These are phyloP conservation scores for Theonella swinhoei DNA, from an alignment of 37 sponge, comb jelly and placozoan species.

Conservation along the genomic window DNA sequence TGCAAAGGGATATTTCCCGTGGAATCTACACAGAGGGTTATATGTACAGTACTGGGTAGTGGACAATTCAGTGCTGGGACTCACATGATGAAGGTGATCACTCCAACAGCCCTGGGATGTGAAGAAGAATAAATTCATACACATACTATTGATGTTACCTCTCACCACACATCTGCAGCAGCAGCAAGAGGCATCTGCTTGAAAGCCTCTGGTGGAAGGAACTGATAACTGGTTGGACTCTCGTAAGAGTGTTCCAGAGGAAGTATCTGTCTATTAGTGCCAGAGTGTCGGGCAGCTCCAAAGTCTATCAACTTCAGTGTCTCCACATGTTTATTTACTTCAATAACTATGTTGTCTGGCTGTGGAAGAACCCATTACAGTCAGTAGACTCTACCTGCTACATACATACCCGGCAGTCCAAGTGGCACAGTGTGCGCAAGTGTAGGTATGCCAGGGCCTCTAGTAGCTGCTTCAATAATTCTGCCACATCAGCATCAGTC, in stretches of 20 bases:
- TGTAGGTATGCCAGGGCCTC: constrained; percentile 57
- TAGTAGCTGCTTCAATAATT: constrained; percentile 40
- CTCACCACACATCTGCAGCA: constrained; percentile 47
- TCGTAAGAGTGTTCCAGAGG: constrained; percentile 20
- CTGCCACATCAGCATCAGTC: constrained; percentile 10
- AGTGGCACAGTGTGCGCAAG: constrained; percentile 41
- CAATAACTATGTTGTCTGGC: constrained; percentile 31
- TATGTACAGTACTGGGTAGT: neutral
- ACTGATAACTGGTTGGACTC: constrained; percentile 6
- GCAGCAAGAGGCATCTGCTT: constrained; percentile 10
- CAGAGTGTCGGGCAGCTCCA: constrained; percentile 56
- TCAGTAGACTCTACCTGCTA: neutral
- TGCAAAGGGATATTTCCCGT: constrained; percentile 30
- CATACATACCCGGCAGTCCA: constrained; percentile 55
- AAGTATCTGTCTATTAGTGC: neutral
- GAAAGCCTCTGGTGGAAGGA: constrained; percentile 35
- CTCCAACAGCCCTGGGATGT: constrained; percentile 7
- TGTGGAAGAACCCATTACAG: neutral
- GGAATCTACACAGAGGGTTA: constrained; percentile 8
- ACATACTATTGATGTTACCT: neutral
- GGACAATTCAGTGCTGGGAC: neutral
- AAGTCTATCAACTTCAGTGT: constrained; percentile 35
- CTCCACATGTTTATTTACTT: constrained; percentile 3
- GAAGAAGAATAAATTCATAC: neutral
- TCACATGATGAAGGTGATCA: constrained; percentile 46